phyloP scores from a whole-genome alignment of 2,888 invertebrate species.

The Empis livida region DNA sequence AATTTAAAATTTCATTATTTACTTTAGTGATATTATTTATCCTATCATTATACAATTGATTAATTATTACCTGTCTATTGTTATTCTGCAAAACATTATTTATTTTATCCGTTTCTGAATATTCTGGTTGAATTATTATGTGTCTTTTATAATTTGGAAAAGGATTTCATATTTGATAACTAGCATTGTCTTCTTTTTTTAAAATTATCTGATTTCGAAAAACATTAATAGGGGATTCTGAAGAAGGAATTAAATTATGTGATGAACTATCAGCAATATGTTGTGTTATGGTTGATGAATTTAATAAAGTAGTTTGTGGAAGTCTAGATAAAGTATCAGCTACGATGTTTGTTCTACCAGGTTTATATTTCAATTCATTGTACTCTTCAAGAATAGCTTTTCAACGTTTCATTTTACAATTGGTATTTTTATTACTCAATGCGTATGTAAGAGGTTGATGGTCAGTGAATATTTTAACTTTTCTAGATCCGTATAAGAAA shows the following conservation, averaged over 20 bases:
- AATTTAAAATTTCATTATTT: not conserved
- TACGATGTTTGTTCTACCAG: slow-evolving; percentile 6
- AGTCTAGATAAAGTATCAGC: slow-evolving; percentile 7
- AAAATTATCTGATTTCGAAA: not conserved
- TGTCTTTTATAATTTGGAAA: not conserved
- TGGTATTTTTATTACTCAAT: slow-evolving; percentile 6
- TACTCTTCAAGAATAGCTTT: slow-evolving; percentile 7
- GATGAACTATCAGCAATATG: slow-evolving; percentile 9
- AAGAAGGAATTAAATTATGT: slow-evolving; percentile 6
- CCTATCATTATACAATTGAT: slow-evolving; percentile 4
- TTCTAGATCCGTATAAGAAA: slow-evolving; percentile 6
- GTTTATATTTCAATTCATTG: slow-evolving; percentile 5
- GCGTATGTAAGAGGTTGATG: slow-evolving; percentile 7
- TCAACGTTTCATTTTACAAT: slow-evolving; percentile 7
- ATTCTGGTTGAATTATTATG: not conserved
- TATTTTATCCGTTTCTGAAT: not conserved
- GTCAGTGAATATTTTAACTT: slow-evolving; percentile 9
- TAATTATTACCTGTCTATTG: slow-evolving; percentile 4
- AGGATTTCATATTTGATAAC: not conserved
- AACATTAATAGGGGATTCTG: slow-evolving; percentile 1
- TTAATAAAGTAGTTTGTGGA: slow-evolving; percentile 1
- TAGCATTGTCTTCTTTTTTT: not conserved
- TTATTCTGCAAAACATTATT: slow-evolving; percentile 4
- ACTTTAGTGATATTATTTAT: slow-evolving; percentile 5
- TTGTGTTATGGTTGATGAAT: slow-evolving; percentile 5